A percentile compares a stretch with the other conserved stretches of the same genome.
Conservation (phyloP, 2,113 vertebrate species). For the Otis tarda region DNA sequence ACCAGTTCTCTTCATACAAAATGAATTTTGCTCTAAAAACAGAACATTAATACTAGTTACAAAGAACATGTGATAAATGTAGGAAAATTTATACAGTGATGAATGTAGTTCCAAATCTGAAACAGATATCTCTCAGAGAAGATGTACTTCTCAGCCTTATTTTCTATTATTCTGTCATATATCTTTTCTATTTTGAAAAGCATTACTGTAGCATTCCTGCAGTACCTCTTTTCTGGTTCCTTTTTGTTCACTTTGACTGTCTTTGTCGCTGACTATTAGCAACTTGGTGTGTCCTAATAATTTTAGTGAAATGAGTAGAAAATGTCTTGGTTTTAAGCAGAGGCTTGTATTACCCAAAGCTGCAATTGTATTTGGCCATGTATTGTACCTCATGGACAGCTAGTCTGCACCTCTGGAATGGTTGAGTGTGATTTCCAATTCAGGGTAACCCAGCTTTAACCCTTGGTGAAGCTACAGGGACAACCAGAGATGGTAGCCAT, state of each 20-base stretch:
- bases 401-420: background rate
- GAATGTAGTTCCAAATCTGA: background rate
- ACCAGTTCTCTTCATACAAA: background rate
- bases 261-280: constrained; percentile 17
- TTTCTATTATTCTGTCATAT: background rate
- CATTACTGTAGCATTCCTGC: background rate
- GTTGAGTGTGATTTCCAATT: background rate
- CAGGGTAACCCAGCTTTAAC: background rate
- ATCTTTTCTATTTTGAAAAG: constrained; percentile 3
- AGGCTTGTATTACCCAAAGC: background rate
- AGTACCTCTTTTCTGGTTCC: background rate
- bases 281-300: background rate
- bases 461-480: background rate
- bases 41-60: background rate
- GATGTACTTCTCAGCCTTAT: background rate
- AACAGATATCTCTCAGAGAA: background rate
- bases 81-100: background rate
- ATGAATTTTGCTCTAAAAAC: background rate
- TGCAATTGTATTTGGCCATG: background rate
- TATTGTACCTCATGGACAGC: background rate
- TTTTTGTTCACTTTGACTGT: background rate
- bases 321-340: background rate
- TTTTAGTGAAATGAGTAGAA: background rate
- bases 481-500: background rate
- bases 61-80: background rate